These are phyloP conservation scores for Eucera pruinosa DNA, from an alignment of 2,888 invertebrate genomes.

Conservation along the genomic window DNA sequence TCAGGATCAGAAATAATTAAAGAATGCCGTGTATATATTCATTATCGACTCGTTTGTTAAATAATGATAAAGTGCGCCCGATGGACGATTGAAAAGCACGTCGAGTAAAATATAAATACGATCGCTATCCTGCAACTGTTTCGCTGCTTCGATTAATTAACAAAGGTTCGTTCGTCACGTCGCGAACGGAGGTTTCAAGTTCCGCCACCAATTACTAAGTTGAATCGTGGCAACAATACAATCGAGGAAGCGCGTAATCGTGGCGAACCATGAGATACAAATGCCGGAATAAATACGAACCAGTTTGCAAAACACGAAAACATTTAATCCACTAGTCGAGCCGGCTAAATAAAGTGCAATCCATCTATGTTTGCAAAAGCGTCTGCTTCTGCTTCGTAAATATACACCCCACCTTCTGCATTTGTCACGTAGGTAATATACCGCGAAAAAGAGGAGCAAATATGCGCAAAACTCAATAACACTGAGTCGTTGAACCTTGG, in stretches of 20 bases:
- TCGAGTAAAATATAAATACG: background rate
- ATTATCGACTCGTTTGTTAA: background rate
- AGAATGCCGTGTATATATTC: constrained; percentile 2
- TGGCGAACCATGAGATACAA: background rate
- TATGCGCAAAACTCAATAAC: background rate
- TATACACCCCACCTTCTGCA: too few relatives aligned
- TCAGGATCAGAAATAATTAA: background rate
- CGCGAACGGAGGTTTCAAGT: background rate
- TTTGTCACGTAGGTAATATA: too few relatives aligned
- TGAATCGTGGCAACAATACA: constrained; percentile 13
- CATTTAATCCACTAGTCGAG: background rate
- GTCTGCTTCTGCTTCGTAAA: too few relatives aligned
- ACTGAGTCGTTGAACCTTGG: constrained; percentile 2
- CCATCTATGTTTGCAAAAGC: constrained; percentile 5
- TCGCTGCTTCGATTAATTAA: constrained; percentile 33
- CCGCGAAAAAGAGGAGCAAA: background rate
- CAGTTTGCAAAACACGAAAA: background rate
- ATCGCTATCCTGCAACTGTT: constrained; percentile 13
- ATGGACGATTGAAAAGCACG: too few relatives aligned
- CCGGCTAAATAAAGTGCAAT: too few relatives aligned
- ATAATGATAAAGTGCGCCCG: background rate
- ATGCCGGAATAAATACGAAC: constrained; percentile 3
- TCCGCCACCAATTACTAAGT: constrained; percentile 5
- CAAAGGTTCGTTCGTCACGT: constrained; percentile 8
- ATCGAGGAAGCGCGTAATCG: constrained; percentile 23